Percentiles rank a stretch among this genome's conserved stretches.
These are phyloP conservation scores for Apantesis nais DNA, from an alignment of 2,888 invertebrate species.

Conservation along the genomic window DNA sequence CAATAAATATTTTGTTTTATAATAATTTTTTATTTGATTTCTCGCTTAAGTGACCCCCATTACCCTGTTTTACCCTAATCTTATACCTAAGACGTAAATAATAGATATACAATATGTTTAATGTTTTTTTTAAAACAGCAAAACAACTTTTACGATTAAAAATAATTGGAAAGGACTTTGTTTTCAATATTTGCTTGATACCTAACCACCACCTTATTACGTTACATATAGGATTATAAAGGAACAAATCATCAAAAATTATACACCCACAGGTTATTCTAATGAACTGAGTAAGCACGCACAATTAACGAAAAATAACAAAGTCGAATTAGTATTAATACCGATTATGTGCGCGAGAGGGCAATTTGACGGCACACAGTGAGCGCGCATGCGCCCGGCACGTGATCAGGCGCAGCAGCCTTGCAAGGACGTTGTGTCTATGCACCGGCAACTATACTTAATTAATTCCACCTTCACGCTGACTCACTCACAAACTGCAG, in stretches of 20 bases:
- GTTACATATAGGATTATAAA: neutral
- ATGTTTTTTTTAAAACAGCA: neutral
- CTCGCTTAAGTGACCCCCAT: too few relatives aligned
- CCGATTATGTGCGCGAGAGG: constrained; percentile 45
- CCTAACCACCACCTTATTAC: neutral
- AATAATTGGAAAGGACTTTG: neutral
- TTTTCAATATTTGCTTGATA: neutral
- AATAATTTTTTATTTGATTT: too few relatives aligned
- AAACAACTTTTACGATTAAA: neutral
- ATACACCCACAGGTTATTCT: neutral
- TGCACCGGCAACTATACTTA: constrained; percentile 71
- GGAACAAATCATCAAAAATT: neutral
- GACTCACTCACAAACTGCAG: constrained; percentile 63
- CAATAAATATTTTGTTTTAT: too few relatives aligned
- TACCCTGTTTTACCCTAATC: too few relatives aligned
- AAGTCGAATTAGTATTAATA: constrained; percentile 26
- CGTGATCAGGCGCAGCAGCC: constrained; percentile 74
- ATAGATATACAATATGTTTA: neutral
- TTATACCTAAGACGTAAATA: neutral
- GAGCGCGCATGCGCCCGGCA: constrained; percentile 56
- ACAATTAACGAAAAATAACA: constrained; percentile 6
- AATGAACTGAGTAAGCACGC: neutral
- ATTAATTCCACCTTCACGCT: constrained; percentile 80
- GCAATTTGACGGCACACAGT: constrained; percentile 22
- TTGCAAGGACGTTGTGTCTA: constrained; percentile 84